These are phyloP conservation scores for Leucopsar rothschildi DNA, from an alignment of 2,113 vertebrate genomes.

Conservation along the genomic window DNA sequence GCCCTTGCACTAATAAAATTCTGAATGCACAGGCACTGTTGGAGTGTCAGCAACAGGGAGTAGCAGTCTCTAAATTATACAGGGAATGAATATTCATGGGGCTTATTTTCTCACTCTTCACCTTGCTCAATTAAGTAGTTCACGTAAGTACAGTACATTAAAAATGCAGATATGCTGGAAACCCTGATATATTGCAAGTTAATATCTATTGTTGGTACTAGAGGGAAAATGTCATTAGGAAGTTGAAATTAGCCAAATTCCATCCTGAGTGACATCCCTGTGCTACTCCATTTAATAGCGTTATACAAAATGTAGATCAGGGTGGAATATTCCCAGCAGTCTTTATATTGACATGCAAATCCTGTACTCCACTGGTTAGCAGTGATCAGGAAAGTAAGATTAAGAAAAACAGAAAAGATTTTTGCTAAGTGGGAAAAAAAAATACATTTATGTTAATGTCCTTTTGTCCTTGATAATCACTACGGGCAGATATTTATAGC, in stretches of 20 bases:
- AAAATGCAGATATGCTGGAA: slow-evolving; percentile 27
- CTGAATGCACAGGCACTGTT: not conserved
- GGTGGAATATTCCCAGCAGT: slow-evolving; percentile 42
- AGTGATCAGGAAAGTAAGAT: slow-evolving; percentile 34
- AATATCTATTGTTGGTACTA: slow-evolving; percentile 36
- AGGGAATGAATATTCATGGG: slow-evolving; percentile 54
- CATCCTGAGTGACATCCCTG: slow-evolving; percentile 33
- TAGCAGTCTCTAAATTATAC: not conserved
- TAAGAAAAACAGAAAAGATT: slow-evolving; percentile 27
- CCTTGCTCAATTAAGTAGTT: slow-evolving; percentile 49
- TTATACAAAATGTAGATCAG: slow-evolving; percentile 50
- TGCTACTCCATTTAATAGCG: not conserved
- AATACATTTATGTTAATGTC: not conserved
- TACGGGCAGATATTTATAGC: not conserved
- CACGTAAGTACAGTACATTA: slow-evolving; percentile 4
- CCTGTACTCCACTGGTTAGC: slow-evolving; percentile 16
- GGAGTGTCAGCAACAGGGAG: not conserved
- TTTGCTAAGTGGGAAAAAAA: slow-evolving; percentile 4
- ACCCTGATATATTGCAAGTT: slow-evolving; percentile 20
- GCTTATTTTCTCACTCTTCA: slow-evolving; percentile 55
- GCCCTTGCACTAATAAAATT: not conserved
- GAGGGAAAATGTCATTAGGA: slow-evolving; percentile 47
- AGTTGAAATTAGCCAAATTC: slow-evolving; percentile 61
- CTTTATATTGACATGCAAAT: slow-evolving; percentile 65
- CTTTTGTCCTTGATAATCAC: slow-evolving; percentile 10